Evolutionary conservation across 2,113 vertebrate genomes (phyloP).

Genomic region (Jacana jacana): DNA sequence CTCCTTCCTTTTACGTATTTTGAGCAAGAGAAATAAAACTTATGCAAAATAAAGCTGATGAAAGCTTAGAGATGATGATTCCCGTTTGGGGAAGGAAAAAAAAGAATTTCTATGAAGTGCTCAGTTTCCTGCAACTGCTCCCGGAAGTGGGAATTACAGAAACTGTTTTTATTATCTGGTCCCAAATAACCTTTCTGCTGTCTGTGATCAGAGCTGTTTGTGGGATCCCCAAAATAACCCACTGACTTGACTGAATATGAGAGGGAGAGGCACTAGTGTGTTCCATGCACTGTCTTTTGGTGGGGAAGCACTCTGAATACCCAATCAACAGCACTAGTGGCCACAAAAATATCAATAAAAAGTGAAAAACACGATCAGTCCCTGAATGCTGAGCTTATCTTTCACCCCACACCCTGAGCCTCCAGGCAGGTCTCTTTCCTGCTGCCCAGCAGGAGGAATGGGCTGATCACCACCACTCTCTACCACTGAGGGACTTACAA

Average conservation of each 20-base stretch:
- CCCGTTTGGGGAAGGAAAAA: background rate
- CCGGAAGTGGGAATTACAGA: background rate
- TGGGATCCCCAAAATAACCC: background rate
- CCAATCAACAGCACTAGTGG: background rate
- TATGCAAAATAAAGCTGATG: background rate
- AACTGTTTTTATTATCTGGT: background rate
- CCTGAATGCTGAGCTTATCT: background rate
- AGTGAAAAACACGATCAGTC: background rate
- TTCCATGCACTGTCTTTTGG: background rate
- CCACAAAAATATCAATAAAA: background rate
- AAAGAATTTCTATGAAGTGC: background rate
- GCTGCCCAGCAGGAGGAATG: background rate
- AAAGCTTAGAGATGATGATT: background rate
- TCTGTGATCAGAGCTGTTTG: background rate
- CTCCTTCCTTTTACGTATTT: background rate
- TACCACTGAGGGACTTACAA: background rate
- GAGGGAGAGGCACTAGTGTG: rapidly evolving
- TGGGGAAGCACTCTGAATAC: background rate
- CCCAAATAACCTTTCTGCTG: background rate
- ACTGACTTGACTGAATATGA: background rate
- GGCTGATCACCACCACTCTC: background rate
- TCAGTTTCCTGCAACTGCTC: background rate
- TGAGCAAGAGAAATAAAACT: background rate
- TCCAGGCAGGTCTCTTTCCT: background rate
- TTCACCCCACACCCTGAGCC: background rate